A percentile compares a stretch with the other conserved stretches of the same genome.
phyloP scores from a whole-genome alignment of 2,888 invertebrate genomes.

The Drosophila neonasuta region DNA sequence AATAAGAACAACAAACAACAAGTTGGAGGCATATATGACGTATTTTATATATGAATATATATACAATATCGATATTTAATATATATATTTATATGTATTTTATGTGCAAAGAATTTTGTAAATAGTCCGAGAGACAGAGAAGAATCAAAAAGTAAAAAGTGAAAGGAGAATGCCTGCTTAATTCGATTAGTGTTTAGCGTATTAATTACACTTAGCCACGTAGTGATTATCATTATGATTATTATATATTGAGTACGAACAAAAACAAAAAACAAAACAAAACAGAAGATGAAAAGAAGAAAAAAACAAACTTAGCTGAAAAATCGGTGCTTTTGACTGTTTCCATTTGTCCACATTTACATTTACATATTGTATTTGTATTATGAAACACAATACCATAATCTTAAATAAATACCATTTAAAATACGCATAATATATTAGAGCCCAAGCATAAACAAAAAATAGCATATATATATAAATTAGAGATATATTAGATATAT shows the following conservation, averaged over 20 bases:
- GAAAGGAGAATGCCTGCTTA: conserved; percentile 24
- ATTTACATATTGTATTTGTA: conserved; percentile 77
- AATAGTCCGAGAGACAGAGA: neutral
- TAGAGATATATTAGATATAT: conserved; percentile 38
- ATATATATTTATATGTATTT: conserved; percentile 66
- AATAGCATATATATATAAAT: conserved; percentile 17
- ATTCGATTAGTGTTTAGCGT: conserved; percentile 44
- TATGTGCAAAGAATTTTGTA: conserved; percentile 43
- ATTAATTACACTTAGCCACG: conserved; percentile 57
- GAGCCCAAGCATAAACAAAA: conserved; percentile 8
- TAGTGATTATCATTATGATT: conserved; percentile 58
- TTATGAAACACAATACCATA: conserved; percentile 74
- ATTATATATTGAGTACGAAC: conserved; percentile 47
- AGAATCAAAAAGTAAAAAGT: neutral
- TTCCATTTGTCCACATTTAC: conserved; percentile 82
- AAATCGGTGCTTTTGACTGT: conserved; percentile 83
- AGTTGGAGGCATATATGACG: conserved; percentile 45
- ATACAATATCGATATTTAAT: conserved; percentile 34
- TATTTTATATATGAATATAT: conserved; percentile 73
- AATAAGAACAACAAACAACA: conserved; percentile 18
- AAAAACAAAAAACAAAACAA: conserved; percentile 41
- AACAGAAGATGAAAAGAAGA: conserved; percentile 22
- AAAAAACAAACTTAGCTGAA: conserved; percentile 81
- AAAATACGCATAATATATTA: conserved; percentile 41
- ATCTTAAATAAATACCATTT: conserved; percentile 29